Evolutionary conservation across 1,140 invertebrate genomes (phyloP).

Genomic region (Drosophila subobscura): DNA sequence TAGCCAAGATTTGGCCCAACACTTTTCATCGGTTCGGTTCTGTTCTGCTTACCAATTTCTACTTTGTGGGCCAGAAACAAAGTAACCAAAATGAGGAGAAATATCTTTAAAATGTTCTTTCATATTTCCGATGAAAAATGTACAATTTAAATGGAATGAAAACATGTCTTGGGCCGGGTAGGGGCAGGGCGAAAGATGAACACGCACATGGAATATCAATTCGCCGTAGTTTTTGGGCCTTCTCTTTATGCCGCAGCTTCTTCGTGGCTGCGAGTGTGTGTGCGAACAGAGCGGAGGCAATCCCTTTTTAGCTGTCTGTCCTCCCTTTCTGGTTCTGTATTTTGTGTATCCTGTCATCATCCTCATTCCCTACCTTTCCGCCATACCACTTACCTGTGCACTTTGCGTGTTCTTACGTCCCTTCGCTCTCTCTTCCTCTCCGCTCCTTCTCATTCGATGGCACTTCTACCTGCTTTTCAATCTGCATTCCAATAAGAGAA

Average conservation of each 20-base stretch:
- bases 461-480: conserved; percentile 56
- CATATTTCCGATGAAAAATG: neutral
- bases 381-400: conserved; percentile 68
- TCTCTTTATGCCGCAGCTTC: neutral
- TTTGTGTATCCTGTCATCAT: conserved; percentile 73
- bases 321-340: conserved; percentile 40
- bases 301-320: conserved; percentile 21
- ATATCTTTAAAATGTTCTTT: conserved; percentile 13
- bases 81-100: conserved; percentile 13
- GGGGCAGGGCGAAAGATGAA: neutral
- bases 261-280: neutral
- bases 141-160: conserved; percentile 6
- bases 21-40: neutral
- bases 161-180: conserved; percentile 8
- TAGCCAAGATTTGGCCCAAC: conserved; percentile 50
- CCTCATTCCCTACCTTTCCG: conserved; percentile 45
- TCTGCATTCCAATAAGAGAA: conserved; percentile 73
- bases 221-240: conserved; percentile 21
- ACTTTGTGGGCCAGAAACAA: conserved; percentile 13
- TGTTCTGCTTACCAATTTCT: conserved; percentile 36
- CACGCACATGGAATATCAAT: conserved; percentile 66
- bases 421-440: conserved; percentile 3
- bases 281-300: neutral
- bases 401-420: conserved; percentile 46
- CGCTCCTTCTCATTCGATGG: conserved; percentile 3